Evolutionary conservation across 2,113 vertebrate genomes (phyloP), one percentile per base, ranked within the genome.

Genomic region (Lophius piscatorius): DNA sequence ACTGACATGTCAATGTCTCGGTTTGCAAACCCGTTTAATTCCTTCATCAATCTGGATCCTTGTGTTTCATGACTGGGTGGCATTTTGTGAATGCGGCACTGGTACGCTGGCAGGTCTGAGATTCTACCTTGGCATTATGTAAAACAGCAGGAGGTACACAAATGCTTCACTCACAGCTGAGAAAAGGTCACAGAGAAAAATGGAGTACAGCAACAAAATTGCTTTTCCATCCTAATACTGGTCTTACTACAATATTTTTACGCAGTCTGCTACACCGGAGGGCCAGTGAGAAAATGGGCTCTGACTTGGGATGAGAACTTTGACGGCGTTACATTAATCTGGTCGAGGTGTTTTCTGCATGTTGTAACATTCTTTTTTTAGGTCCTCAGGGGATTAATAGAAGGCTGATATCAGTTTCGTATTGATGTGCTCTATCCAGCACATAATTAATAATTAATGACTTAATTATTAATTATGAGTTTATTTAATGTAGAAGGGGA

Each of bases 171-270:
- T 73, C 79, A 85, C 86, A 87, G 77, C 81, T 87, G 78, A 74
- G 89, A 80, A 91, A 90, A 91, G 90, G 90, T 91, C 88, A 90
- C 63, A 9, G 57, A 74, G 80, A 84, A 83, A 89, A 84, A 91
- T 89, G 81, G 87, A 85, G 78, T 84, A 77, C 76, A 61, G 67
- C 20, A 33, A 74, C 73, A 31, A 88, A 89, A 91, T 89, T 84
- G 82, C 85, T 82, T 88, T 71, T 84, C 82, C 70, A 54, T 78
- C 78, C 79, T 70, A 74, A 86, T 84, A 82, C 83, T 55, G 69
- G 38, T 78, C 70, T 85, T 65, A 28, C 62, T 18, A 26, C 60
- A 47, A 66, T 77, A 66, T 69, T 78, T n/a, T 84, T 82, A 59
- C 64, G 45, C 49, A 58, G 59, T 57, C 51, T 70, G 73, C 65